Evolutionary conservation across 2,113 vertebrate genomes (phyloP).

Genomic region (Brachyhypopomus occidentalis): DNA sequence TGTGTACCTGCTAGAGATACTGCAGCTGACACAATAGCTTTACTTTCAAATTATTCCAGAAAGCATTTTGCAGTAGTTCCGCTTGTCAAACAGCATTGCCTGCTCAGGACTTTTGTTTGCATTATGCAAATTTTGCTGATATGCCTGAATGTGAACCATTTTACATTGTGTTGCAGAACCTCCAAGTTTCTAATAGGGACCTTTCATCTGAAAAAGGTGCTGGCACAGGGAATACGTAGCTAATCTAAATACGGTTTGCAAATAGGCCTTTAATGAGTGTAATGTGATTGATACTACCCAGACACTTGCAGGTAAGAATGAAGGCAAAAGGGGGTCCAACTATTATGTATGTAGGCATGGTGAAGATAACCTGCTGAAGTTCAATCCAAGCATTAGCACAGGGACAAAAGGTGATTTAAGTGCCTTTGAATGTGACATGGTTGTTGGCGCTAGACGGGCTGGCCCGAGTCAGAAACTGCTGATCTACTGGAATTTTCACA

Average conservation of each 20-base stretch:
- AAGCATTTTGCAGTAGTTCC: not conserved
- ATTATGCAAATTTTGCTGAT: not conserved
- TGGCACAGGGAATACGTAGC: not conserved
- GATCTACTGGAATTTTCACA: too few species aligned
- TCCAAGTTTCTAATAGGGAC: not conserved
- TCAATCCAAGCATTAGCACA: too few species aligned
- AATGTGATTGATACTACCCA: too few species aligned
- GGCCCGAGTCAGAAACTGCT: too few species aligned
- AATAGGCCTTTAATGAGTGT: too few species aligned
- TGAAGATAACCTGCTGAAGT: too few species aligned
- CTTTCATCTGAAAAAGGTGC: constrained; percentile 19
- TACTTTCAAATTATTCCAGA: not conserved
- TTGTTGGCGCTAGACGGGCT: too few species aligned
- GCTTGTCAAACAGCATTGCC: not conserved
- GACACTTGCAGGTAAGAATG: too few species aligned
- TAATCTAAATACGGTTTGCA: not conserved
- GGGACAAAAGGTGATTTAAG: too few species aligned
- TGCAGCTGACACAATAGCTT: not conserved
- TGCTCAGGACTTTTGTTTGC: not conserved
- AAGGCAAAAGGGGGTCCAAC: too few species aligned
- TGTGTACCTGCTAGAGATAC: not conserved
- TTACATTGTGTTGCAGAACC: not conserved
- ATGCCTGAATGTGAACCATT: not conserved
- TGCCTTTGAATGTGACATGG: too few species aligned
- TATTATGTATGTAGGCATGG: too few species aligned